Conservation (phyloP, 2,797 vertebrate genomes). For the Neosilurus hyrtlii region DNA sequence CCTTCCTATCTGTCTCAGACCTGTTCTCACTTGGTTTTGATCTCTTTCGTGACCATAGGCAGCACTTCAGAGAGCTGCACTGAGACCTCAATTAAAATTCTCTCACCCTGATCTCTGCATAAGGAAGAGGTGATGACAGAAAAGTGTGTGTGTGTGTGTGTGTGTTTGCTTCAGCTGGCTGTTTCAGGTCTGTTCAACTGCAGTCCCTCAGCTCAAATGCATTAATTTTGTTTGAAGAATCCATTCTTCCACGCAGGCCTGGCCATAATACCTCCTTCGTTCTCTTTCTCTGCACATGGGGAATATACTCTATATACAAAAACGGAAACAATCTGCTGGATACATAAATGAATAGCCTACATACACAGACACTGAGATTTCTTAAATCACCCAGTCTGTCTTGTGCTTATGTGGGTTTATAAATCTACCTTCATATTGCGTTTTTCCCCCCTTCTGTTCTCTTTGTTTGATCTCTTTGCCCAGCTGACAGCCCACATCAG, state of each 20-base stretch:
- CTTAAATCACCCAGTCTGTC: not conserved
- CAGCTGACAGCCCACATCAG: conserved; percentile 60
- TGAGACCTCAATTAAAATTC: conserved; percentile 68
- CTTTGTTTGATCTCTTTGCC: conserved; percentile 70
- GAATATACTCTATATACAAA: not conserved
- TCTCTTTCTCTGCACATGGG: conserved; percentile 5
- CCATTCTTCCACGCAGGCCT: conserved; percentile 51
- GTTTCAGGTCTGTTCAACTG: conserved; percentile 60
- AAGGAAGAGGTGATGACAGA: conserved; percentile 55
- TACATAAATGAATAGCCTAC: not conserved
- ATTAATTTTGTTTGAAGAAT: conserved; percentile 64
- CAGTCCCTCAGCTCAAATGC: conserved; percentile 56
- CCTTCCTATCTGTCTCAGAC: conserved; percentile 43
- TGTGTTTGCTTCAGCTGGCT: conserved; percentile 36
- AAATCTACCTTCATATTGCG: conserved; percentile 1
- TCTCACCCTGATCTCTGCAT: conserved; percentile 65
- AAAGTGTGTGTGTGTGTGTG: conserved; percentile 33
- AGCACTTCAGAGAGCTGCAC: conserved; percentile 64
- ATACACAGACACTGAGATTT: not conserved
- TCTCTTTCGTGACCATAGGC: conserved; percentile 58
- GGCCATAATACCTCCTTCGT: conserved; percentile 47
- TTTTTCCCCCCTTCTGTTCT: conserved; percentile 31
- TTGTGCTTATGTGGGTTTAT: conserved; percentile 9
- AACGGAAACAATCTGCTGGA: not conserved
- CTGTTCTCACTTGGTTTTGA: conserved; percentile 41